phyloP scores from a whole-genome alignment of 37 sponge, comb jelly and placozoan species.

The Diacarnus erythraeanus region DNA sequence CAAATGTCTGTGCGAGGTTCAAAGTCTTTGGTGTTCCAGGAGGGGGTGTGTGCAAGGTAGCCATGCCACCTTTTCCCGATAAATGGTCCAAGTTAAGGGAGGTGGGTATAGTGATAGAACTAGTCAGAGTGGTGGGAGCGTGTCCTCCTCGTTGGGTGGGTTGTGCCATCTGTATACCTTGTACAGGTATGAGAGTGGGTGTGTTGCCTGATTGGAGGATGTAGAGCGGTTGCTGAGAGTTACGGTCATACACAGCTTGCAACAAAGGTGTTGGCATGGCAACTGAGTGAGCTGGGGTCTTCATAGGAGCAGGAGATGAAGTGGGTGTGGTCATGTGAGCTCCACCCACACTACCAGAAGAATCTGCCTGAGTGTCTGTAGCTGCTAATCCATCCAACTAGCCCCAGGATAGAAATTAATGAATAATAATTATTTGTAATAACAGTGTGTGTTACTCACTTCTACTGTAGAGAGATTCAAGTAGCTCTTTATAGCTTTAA shows the following conservation, averaged over 20 bases:
- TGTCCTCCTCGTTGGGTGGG: not conserved
- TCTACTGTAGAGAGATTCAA: slow-evolving; percentile 33
- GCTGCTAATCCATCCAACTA: not conserved
- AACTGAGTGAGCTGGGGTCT: slow-evolving; percentile 10
- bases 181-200: slow-evolving; percentile 53
- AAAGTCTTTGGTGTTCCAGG: not conserved
- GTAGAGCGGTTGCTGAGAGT: slow-evolving; percentile 51
- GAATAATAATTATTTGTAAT: not conserved
- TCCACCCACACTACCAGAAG: not conserved
- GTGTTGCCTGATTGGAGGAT: slow-evolving; percentile 28
- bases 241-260: slow-evolving; percentile 49
- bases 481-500: slow-evolving; percentile 61
- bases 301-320: slow-evolving; percentile 22
- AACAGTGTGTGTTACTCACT: slow-evolving; percentile 5
- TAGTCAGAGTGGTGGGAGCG: slow-evolving; percentile 5
- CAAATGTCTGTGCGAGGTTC: slow-evolving; percentile 27
- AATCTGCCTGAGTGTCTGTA: not conserved
- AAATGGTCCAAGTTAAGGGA: slow-evolving; percentile 32
- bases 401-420: not conserved
- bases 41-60: slow-evolving; percentile 39
- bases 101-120: slow-evolving; percentile 22
- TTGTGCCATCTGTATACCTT: slow-evolving; percentile 18
- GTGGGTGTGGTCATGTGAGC: slow-evolving; percentile 4
- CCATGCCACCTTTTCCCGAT: not conserved
- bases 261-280: slow-evolving; percentile 20